Evolutionary conservation across 2,797 vertebrate species (phyloP).

Genomic region (Oreochromis grahami): DNA sequence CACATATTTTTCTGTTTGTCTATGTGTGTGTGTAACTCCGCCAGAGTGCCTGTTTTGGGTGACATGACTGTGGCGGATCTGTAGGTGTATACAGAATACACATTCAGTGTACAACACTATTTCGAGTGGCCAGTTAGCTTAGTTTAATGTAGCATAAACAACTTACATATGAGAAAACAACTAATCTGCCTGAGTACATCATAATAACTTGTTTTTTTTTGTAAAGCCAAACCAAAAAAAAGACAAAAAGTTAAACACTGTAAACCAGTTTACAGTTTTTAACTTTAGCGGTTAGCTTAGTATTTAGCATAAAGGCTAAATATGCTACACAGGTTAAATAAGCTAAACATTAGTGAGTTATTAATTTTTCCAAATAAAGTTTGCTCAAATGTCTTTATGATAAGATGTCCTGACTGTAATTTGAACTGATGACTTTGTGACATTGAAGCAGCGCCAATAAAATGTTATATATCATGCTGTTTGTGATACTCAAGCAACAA

Average conservation of each 20-base stretch:
- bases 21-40: not conserved
- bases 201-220: not conserved
- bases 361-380: not conserved
- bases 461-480: not conserved
- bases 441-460: not conserved
- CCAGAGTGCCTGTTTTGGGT: not conserved
- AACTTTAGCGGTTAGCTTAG: not conserved
- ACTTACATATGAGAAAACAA: not conserved
- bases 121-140: not conserved
- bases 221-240: not conserved
- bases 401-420: not conserved
- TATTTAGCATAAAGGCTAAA: not conserved
- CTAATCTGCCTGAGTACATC: not conserved
- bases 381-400: not conserved
- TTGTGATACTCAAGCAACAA: not conserved
- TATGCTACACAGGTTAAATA: not conserved
- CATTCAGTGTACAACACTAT: not conserved
- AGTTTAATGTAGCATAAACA: not conserved
- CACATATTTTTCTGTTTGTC: not conserved
- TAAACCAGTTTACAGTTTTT: not conserved
- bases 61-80: not conserved
- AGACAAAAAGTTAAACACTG: not conserved
- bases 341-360: not conserved
- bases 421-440: not conserved
- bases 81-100: not conserved